A percentile compares a stretch with the other conserved stretches of the same genome.
These are phyloP conservation scores for Chrysomela aeneicollis DNA, from an alignment of 2,888 invertebrate genomes.

Conservation along the genomic window DNA sequence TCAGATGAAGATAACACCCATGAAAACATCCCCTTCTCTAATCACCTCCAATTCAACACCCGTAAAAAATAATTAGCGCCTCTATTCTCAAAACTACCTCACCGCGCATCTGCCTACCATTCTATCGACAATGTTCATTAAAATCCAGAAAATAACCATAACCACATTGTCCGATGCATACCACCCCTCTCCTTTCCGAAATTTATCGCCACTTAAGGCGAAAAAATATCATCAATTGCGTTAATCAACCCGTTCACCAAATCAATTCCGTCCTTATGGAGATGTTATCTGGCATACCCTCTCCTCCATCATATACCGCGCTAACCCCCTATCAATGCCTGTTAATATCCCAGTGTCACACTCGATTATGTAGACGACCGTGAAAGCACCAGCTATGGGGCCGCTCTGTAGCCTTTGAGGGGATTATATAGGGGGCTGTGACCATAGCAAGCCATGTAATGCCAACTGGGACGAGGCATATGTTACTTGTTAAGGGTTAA, in stretches of 20 bases:
- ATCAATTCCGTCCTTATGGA: conserved; percentile 53
- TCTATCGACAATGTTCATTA: conserved; percentile 47
- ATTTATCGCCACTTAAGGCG: conserved; percentile 55
- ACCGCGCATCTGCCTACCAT: conserved; percentile 41
- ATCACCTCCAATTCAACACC: not conserved
- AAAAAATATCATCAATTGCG: conserved; percentile 54
- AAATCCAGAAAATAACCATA: conserved; percentile 47
- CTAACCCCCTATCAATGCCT: conserved; percentile 51
- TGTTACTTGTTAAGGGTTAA: conserved; percentile 49
- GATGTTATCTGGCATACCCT: conserved; percentile 53
- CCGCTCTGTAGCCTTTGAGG: conserved; percentile 33
- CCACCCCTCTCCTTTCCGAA: conserved; percentile 44
- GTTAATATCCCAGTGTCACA: conserved; percentile 59
- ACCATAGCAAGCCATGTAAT: conserved; percentile 49
- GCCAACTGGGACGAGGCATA: conserved; percentile 50
- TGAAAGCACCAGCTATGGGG: conserved; percentile 38
- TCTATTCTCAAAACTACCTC: conserved; percentile 28
- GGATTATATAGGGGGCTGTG: conserved; percentile 40
- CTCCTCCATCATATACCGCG: conserved; percentile 43
- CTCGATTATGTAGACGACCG: conserved; percentile 56
- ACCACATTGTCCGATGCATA: conserved; percentile 25
- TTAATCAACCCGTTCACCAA: conserved; percentile 54
- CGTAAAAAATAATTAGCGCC: conserved; percentile 18
- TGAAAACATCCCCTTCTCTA: conserved; percentile 11
- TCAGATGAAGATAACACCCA: conserved; percentile 6